phyloP scores from a whole-genome alignment of 92 coral and sea anemone genomes.

The Muricea muricata region DNA sequence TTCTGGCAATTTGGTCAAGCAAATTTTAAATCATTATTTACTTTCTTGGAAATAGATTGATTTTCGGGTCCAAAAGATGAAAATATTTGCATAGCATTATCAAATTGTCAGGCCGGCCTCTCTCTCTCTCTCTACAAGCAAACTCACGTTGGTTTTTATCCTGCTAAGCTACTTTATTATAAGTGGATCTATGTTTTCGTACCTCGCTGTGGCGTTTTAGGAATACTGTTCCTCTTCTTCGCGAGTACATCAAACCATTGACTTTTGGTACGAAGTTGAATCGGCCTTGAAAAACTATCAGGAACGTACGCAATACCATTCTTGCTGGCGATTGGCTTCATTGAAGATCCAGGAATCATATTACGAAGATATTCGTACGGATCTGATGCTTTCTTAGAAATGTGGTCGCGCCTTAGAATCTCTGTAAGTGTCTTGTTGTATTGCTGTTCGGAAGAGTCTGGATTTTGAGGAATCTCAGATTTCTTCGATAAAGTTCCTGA shows the following conservation, averaged over 20 bases:
- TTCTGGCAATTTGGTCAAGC: too few species aligned
- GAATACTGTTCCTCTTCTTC: conserved; percentile 81
- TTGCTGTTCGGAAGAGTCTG: conserved; percentile 61
- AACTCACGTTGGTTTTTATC: too few species aligned
- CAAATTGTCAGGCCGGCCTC: too few species aligned
- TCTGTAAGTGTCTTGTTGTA: conserved; percentile 46
- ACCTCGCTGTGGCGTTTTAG: conserved; percentile 55
- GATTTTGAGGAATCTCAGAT: conserved; percentile 37
- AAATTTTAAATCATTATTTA: too few species aligned
- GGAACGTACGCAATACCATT: conserved; percentile 74
- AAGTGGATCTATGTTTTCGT: too few species aligned
- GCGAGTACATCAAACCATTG: conserved; percentile 75
- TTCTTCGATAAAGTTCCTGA: conserved; percentile 26
- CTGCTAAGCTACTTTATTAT: too few species aligned
- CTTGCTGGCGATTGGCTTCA: conserved; percentile 86
- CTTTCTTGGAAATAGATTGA: too few species aligned
- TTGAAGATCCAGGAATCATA: conserved; percentile 88
- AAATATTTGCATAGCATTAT: too few species aligned
- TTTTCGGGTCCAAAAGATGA: too few species aligned
- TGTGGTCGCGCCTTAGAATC: conserved; percentile 22
- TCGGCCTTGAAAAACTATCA: conserved; percentile 74
- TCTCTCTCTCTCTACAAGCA: too few species aligned
- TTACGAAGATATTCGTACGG: conserved; percentile 92
- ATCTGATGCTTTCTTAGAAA: conserved; percentile 45
- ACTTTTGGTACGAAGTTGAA: conserved; percentile 85